phyloP scores from a whole-genome alignment of 2,888 invertebrate species.

The Phania funesta region DNA sequence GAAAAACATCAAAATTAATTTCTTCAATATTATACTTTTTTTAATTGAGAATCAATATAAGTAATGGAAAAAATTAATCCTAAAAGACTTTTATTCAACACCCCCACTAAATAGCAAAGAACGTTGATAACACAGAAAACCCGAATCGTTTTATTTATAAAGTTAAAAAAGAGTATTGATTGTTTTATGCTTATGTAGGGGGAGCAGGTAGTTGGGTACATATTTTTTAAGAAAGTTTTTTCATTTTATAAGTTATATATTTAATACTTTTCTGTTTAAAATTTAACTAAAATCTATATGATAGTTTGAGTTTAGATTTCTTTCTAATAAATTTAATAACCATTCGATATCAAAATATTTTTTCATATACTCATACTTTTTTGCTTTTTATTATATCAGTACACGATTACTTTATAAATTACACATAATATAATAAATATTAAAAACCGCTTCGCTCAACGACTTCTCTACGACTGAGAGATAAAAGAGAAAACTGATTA shows the following conservation, averaged over 20 bases:
- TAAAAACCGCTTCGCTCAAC: constrained; percentile 58
- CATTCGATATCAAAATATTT: constrained; percentile 25
- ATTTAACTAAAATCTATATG: background rate
- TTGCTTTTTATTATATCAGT: constrained; percentile 50
- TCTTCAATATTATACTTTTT: too few relatives aligned
- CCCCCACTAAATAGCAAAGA: constrained; percentile 15
- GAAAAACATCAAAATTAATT: too few relatives aligned
- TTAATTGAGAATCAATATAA: too few relatives aligned
- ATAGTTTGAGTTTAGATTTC: background rate
- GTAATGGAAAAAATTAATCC: constrained; percentile 1
- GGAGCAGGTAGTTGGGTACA: constrained; percentile 65
- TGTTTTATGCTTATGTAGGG: constrained; percentile 55
- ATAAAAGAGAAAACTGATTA: constrained; percentile 28
- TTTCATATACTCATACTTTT: constrained; percentile 43
- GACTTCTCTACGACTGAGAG: constrained; percentile 56
- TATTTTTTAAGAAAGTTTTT: constrained; percentile 51
- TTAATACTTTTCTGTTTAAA: background rate
- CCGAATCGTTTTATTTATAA: constrained; percentile 33
- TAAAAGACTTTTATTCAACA: background rate
- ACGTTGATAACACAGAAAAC: constrained; percentile 24
- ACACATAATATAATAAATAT: constrained; percentile 47
- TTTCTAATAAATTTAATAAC: constrained; percentile 29
- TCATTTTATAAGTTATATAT: constrained; percentile 3
- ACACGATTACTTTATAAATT: constrained; percentile 47
- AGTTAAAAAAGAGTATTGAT: constrained; percentile 58